Evolutionary conservation across 2,888 invertebrate species (phyloP).

Genomic region (Chaetogeoica ovagalla): DNA sequence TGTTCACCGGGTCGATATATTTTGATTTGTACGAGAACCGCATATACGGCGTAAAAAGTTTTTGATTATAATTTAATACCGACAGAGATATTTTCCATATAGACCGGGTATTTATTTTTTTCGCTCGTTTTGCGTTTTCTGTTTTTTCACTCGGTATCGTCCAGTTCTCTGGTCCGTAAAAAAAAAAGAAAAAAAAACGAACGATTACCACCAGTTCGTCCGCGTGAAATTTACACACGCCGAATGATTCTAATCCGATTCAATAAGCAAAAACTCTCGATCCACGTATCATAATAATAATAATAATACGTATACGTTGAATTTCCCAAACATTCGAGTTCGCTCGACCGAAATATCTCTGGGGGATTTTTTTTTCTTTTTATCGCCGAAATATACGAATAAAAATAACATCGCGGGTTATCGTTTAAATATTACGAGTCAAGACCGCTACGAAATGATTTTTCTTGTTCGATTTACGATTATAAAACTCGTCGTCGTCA

Average conservation of each 20-base stretch:
- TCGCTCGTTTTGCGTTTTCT: not conserved
- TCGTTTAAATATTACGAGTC: too few species aligned
- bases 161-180: not conserved
- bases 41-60: not conserved
- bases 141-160: not conserved
- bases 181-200: too few species aligned
- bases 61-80: conserved; percentile 32
- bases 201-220: too few species aligned
- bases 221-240: conserved; percentile 1
- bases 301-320: not conserved
- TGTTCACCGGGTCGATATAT: not conserved
- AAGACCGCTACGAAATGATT: too few species aligned
- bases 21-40: not conserved
- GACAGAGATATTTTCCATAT: conserved; percentile 8
- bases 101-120: not conserved
- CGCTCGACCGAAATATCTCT: too few species aligned
- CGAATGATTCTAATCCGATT: not conserved
- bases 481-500: too few species aligned
- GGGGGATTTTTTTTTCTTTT: too few species aligned
- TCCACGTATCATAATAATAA: not conserved
- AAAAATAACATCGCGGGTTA: too few species aligned
- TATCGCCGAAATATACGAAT: too few species aligned
- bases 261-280: not conserved
- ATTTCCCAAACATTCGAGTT: too few species aligned
- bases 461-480: too few species aligned